Base-by-base conservation (phyloP, 1,140 invertebrate species). In the Archegozetes longisetosus region DNA sequence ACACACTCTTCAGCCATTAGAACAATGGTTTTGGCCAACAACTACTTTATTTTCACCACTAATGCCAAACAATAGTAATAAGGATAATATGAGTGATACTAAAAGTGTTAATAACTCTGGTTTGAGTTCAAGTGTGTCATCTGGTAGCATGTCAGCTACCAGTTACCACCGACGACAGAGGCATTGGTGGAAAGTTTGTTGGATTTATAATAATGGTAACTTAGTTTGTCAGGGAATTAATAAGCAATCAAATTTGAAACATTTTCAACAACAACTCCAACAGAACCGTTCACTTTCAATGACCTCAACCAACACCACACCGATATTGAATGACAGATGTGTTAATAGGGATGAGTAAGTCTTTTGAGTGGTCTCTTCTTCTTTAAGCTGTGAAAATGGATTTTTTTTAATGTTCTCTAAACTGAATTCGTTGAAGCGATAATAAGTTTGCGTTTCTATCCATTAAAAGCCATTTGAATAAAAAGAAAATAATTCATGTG, bases 141-240 rank as follows among this genome's bases (percentile, higher is more conserved):
- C n/a, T n/a, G n/a, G n/a, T n/a, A n/a, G n/a, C n/a, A n/a, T n/a
- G n/a, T n/a, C n/a, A n/a, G n/a, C n/a, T n/a, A n/a, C 32, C 6
- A 40, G 6, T 9, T 17, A 9, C 17, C 32, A 40, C 17, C 6
- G 32, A 17, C 32, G 32, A 40, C 26, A 20, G 46, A 27, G 50
- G 12, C 24, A 58, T 25, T 58, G 57, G 57, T 58, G 57, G 57
- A 58, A 58, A 53, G 57, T 58, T 13, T 58, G 57, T 46, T 58
- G 57, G 57, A 26, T 58, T 27, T 58, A 58, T 28, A 50, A 50
- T 26, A 28, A 29, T 22, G 14, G 13, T 12, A 13, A 53, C 12
- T 26, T 53, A 9, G 12, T 53, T 6, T 20, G 26, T 23, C 26
- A 20, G 9, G 22, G 12, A 12, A 4, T 14, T n/a, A 13, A 3